A percentile compares a stretch with the other conserved stretches of the same genome.
These are phyloP conservation scores for Drosophila ezoana DNA, from an alignment of 2,888 invertebrate species.

Conservation along the genomic window DNA sequence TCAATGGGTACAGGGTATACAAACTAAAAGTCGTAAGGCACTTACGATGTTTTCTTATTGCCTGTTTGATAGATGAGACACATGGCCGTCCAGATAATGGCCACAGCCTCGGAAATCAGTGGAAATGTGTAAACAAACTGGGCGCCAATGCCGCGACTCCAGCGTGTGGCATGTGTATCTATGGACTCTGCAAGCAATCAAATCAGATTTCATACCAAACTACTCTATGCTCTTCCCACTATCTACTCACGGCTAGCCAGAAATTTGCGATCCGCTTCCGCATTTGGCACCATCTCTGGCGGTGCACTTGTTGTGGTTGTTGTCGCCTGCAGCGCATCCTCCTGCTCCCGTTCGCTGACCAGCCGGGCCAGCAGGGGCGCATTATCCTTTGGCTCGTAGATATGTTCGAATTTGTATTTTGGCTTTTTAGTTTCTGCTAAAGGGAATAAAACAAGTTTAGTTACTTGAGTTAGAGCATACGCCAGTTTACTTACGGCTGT, in stretches of 20 bases:
- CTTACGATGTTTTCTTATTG: constrained; percentile 80
- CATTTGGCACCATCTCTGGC: constrained; percentile 61
- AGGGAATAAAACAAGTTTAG: not conserved
- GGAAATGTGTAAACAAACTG: constrained; percentile 82
- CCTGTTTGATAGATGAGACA: constrained; percentile 82
- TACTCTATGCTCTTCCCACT: no score
- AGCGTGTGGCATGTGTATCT: constrained; percentile 75
- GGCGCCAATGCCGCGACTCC: constrained; percentile 69
- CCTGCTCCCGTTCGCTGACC: constrained; percentile 27
- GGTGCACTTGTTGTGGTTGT: constrained; percentile 41
- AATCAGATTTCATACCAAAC: not conserved
- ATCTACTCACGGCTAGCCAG: constrained; percentile 66
- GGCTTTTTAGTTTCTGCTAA: constrained; percentile 61
- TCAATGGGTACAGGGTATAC: not conserved
- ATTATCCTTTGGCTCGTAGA: constrained; percentile 63
- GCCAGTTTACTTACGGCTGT: constrained; percentile 55
- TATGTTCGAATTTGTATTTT: constrained; percentile 72
- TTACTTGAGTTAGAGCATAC: fast-evolving
- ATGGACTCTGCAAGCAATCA: constrained; percentile 65
- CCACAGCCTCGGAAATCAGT: constrained; percentile 79
- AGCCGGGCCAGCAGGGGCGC: constrained; percentile 51
- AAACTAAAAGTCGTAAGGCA: not conserved
- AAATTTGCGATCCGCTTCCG: constrained; percentile 73
- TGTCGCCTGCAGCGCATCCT: not conserved
- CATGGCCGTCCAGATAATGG: constrained; percentile 83